Evolutionary conservation across 92 coral and sea anemone genomes (phyloP), one percentile per base, ranked within the genome.

Genomic region (Scolanthus callimorphus): DNA sequence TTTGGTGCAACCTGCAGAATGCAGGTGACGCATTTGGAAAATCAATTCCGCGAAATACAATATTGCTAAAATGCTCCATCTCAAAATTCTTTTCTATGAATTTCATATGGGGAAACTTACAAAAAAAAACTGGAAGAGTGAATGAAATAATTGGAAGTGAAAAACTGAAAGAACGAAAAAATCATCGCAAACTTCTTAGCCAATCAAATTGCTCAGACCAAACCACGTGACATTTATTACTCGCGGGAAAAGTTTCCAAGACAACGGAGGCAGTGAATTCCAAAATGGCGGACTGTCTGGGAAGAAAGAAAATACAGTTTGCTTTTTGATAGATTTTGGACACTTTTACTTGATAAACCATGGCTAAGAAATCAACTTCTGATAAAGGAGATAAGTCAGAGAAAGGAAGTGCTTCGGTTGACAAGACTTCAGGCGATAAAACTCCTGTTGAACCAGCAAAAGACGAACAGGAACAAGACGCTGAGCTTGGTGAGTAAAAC

Each of bases 321-420:
- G 41, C 41, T 34, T 34, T 34, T 34, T 6, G 41, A 34, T 34
- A 34, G 15, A 34, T 34, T 15, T 6, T 34, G 15, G 8, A 34
- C 41, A 34, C 6, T 34, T 15, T 34, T 6, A 15, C 41, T 34
- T 34, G 15, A 15, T n/a, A 44, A 17, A 59, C 22, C 23, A 87
- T 87, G 96, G 96, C 90, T 1, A 87, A 83, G 51, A 87, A 87
- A 57, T 77, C 84, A 6, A 67, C 83, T 0, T 39, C 83, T 26
- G 92, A 85, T 13, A 84, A 73, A 52, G 69, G 69, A 17, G 91
- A 84, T 1, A 85, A 75, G 54, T 17, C 76, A 17, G 86, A 80
- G 12, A 80, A 80, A 58, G 62, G 81, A 15, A 70, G 83, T 55
- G 62, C 88, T 4, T 80, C 96, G 34, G 74, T 82, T 20, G 95